Base-by-base conservation (phyloP, 2,888 invertebrate species). In the Apamea monoglypha region DNA sequence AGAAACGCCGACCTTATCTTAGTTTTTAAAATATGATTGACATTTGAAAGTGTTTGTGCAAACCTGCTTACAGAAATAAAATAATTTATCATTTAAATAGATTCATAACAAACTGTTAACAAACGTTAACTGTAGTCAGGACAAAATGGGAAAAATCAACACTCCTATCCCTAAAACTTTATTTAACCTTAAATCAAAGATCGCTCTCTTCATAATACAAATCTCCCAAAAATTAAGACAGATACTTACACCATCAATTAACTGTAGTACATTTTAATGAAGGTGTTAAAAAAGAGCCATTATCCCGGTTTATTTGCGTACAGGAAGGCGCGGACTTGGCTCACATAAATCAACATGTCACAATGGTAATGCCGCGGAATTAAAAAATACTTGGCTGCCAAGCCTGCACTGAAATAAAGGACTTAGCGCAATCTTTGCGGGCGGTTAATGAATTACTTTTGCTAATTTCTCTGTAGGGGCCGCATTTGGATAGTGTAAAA, bases 381-480 rank as follows among this genome's bases (percentile, higher is more conserved):
- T 96, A 96, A 96, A 96, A 96, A 96, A 95, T 96, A 94, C 96
- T 96, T 93, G 91, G 85, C 84, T 90, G 90, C 85, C 87, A 90
- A 92, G 94, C 94, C 92, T 92, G 91, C 93, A 92, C 93, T 93
- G 95, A 95, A 96, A 95, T 96, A 95, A 95, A 94, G 93, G 96
- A 95, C 96, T 96, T 95, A 93, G 92, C 94, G 91, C 94, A 94
- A 96, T 96, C 96, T 96, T 96, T 91, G 95, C 91, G 92, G 90
- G 92, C 92, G 94, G 95, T 96, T 96, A 96, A 96, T 96, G 95
- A 96, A 96, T 96, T 96, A 96, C 96, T 94, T 95, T 94, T 94
- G 95, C 95, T 95, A 96, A 96, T 96, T 96, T 96, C 94, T 92
- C 92, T 90, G 85, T 80, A 69, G 84, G 94, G 92, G 87, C 83